Conservation (phyloP, 2,797 vertebrate species). For the Hirundo rustica region DNA sequence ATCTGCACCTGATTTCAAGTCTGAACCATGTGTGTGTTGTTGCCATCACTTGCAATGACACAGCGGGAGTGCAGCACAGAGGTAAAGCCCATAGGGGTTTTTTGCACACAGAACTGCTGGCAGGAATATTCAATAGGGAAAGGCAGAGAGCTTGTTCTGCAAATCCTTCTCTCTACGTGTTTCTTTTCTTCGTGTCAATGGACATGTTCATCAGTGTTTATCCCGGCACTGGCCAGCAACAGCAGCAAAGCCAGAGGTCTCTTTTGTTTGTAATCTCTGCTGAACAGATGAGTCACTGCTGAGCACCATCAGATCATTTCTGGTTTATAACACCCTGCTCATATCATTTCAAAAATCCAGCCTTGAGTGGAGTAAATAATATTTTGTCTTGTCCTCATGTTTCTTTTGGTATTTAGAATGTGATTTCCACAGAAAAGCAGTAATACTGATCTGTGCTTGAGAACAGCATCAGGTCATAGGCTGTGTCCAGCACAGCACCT, state of each 20-base stretch:
- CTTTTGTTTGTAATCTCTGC: conserved; percentile 30
- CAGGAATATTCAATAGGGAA: background rate
- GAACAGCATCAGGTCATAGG: background rate
- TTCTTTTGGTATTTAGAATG: conserved; percentile 1
- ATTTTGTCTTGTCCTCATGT: background rate
- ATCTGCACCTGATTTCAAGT: background rate
- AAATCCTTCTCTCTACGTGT: background rate
- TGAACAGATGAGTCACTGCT: conserved; percentile 18
- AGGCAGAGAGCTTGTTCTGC: background rate
- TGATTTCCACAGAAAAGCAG: background rate
- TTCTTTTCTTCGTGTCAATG: conserved; percentile 19
- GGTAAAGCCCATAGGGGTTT: background rate
- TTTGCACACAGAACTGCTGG: background rate
- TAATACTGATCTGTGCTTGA: background rate
- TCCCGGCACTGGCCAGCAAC: background rate
- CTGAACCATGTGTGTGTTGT: background rate
- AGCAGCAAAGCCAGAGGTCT: conserved; percentile 41
- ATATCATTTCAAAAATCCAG: background rate
- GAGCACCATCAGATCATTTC: background rate
- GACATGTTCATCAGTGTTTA: background rate
- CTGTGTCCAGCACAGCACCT: background rate
- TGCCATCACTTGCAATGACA: background rate
- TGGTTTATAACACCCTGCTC: conserved; percentile 22
- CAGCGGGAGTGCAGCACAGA: background rate
- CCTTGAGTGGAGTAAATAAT: background rate